These are phyloP conservation scores for Chymomyza caudatula DNA, from an alignment of 2,888 invertebrate species.

Conservation along the genomic window DNA sequence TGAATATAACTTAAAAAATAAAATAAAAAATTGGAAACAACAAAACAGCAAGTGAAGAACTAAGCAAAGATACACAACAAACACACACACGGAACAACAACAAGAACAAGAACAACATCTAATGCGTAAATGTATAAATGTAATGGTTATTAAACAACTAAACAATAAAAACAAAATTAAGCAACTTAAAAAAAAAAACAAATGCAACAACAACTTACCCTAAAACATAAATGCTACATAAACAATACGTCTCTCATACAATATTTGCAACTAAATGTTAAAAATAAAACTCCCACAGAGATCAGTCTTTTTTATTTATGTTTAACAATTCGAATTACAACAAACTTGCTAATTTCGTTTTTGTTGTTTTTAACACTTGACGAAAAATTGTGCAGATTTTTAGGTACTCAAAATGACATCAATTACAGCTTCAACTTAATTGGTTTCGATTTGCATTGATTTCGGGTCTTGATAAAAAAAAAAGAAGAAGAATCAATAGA, in stretches of 20 bases:
- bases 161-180: too few species aligned
- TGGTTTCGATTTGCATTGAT: not conserved
- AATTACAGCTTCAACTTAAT: conserved; percentile 44
- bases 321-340: not conserved
- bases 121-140: not conserved
- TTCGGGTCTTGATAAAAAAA: conserved; percentile 16
- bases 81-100: not conserved
- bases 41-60: not conserved
- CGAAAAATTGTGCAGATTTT: too few species aligned
- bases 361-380: too few species aligned
- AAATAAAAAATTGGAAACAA: not conserved
- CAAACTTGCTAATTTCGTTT: not conserved
- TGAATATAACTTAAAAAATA: conserved; percentile 13
- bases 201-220: not conserved
- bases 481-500: conserved; percentile 20
- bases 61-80: not conserved
- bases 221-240: conserved; percentile 25
- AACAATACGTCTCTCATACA: conserved; percentile 26
- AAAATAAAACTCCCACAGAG: not conserved
- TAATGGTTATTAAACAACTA: not conserved
- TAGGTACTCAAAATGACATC: conserved; percentile 58
- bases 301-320: not conserved
- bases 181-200: not conserved
- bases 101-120: not conserved
- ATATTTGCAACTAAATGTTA: not conserved